Base-by-base conservation (phyloP, 2,888 invertebrate genomes). In the Phrixothrix hirtus region DNA sequence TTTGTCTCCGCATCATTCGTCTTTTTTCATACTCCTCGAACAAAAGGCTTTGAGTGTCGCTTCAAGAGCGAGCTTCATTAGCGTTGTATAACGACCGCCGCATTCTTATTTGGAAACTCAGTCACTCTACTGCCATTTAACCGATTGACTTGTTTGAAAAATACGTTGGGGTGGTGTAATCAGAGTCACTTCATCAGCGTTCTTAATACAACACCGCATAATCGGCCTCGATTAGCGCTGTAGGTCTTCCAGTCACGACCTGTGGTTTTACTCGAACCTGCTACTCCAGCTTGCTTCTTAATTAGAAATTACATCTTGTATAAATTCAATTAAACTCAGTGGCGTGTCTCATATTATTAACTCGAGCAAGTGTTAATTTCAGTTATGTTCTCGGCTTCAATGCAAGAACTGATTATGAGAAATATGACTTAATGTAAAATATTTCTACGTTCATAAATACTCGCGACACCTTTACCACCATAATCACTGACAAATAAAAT, bases 281-380 rank as follows among this genome's bases (percentile, higher is more conserved):
- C 52, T 41, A 37, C 36, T 35, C 42, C 21, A 54, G 29, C 50
- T 57, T 44, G 58, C 50, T 62, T 64, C 63, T 64, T 66, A 66
- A 66, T 66, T 66, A 65, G 64, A 66, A 66, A 64, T 66, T 64
- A 66, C 63, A 58, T 59, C 59, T 59, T 55, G 59, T 58, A 58
- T 48, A 59, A 59, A 64, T 66, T 66, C 66, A 62, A 66, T 66
- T 65, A 66, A 63, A 61, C 55, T 59, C 59, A 59, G 60, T 59
- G 60, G 57, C 59, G 56, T 59, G 59, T 60, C 58, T 58, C 53
- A 55, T 49, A 53, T 59, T 63, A 60, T 63, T 62, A 63, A 58
- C 60, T 42, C 56, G 46, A 52, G 46, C 56, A 60, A 61, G 55
- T 58, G 61, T 59, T 63, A 60, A 62, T 61, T 61, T 48, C 34